Evolutionary conservation across 2,113 vertebrate genomes (phyloP).

Genomic region (Onychostoma macrolepis): DNA sequence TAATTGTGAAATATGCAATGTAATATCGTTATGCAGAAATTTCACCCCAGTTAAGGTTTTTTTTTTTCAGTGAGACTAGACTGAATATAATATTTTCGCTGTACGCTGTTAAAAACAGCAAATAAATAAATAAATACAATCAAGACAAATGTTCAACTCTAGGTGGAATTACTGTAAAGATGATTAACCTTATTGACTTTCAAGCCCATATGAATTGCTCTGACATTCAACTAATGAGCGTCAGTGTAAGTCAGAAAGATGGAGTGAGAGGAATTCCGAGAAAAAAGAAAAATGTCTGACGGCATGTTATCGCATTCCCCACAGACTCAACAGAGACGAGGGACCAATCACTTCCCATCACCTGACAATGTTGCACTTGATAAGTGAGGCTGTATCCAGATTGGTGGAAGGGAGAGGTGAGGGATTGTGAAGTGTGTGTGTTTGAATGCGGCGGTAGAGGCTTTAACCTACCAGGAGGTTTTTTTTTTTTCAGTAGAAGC

Average conservation of each 20-base stretch:
- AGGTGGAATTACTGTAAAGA: constrained; percentile 35
- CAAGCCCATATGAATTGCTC: constrained; percentile 41
- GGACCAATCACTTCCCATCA: constrained; percentile 42
- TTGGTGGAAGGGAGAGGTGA: neutral
- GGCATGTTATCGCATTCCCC: constrained; percentile 35
- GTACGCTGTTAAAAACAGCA: neutral
- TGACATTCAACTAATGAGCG: constrained; percentile 44
- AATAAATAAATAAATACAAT: neutral
- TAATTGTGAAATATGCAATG: neutral
- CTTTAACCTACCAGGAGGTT: neutral
- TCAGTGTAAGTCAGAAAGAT: neutral
- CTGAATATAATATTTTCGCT: neutral
- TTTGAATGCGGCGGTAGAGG: neutral
- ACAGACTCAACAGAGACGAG: constrained; percentile 8
- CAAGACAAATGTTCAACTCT: neutral
- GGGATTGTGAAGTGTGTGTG: neutral
- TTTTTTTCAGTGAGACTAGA: too few relatives aligned
- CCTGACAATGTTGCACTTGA: constrained; percentile 41
- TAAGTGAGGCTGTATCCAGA: constrained; percentile 31
- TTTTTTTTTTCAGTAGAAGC: neutral
- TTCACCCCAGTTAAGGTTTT: too few relatives aligned
- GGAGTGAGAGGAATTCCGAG: neutral
- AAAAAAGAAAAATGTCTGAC: constrained; percentile 23
- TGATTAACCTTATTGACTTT: constrained; percentile 39
- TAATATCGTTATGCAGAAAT: neutral